phyloP scores from a whole-genome alignment of 2,113 vertebrate species.

The Esox niger region DNA sequence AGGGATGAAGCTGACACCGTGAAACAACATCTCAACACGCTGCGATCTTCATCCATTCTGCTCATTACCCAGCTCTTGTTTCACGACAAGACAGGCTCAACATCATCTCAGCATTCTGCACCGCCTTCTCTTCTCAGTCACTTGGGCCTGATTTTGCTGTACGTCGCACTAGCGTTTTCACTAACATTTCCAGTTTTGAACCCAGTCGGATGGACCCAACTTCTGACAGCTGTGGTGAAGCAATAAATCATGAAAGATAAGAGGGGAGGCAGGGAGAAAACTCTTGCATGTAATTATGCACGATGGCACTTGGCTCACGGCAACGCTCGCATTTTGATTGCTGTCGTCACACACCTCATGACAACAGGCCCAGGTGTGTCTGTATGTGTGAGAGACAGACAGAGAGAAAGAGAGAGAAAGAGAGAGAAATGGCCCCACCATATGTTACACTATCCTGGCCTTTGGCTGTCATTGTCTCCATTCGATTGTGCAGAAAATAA shows the following conservation, averaged over 20 bases:
- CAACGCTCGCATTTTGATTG: slow-evolving; percentile 32
- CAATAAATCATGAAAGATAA: slow-evolving; percentile 56
- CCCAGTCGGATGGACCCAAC: slow-evolving; percentile 44
- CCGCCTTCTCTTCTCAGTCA: neutral
- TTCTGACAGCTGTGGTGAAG: slow-evolving; percentile 53
- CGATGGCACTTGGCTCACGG: slow-evolving; percentile 31
- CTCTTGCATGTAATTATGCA: slow-evolving; percentile 52
- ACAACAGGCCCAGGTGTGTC: slow-evolving; percentile 20
- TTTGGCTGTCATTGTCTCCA: slow-evolving; percentile 11
- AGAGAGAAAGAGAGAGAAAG: neutral
- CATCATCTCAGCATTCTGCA: slow-evolving; percentile 12
- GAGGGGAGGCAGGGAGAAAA: slow-evolving; percentile 20
- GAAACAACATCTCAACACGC: slow-evolving; percentile 22
- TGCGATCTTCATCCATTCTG: slow-evolving; percentile 34
- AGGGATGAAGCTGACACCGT: slow-evolving; percentile 5
- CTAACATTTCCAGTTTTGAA: slow-evolving; percentile 51
- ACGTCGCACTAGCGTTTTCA: slow-evolving; percentile 39
- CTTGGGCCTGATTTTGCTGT: neutral
- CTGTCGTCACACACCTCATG: slow-evolving; percentile 20
- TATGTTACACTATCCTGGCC: slow-evolving; percentile 25
- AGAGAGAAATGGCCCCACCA: slow-evolving; percentile 10
- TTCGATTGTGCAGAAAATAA: neutral
- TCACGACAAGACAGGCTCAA: slow-evolving; percentile 21
- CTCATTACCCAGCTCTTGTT: slow-evolving; percentile 33
- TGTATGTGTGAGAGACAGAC: neutral